A percentile compares a stretch with the other conserved stretches of the same genome.
phyloP scores from a whole-genome alignment of 2,797 vertebrate species.

The Acrossocheilus wenchowensis region DNA sequence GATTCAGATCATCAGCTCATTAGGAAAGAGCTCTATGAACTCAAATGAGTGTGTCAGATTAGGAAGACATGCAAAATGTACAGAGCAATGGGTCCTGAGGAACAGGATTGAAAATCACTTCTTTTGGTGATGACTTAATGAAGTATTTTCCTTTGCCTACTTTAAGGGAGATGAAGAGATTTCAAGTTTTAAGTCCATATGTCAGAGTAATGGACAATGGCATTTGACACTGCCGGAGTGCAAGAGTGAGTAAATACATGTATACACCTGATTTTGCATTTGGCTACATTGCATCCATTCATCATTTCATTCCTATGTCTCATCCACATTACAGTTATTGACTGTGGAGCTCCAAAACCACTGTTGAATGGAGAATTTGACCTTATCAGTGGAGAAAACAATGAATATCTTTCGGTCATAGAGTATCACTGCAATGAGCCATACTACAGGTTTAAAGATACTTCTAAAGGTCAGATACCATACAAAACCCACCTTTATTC shows the following conservation, averaged over 20 bases:
- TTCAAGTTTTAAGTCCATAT: slow-evolving; percentile 77
- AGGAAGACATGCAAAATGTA: too few relatives aligned
- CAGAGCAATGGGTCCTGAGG: too few relatives aligned
- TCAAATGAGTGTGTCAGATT: too few relatives aligned
- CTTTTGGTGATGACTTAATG: background rate
- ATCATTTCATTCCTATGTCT: background rate
- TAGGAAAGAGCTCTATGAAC: too few relatives aligned
- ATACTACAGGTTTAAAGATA: slow-evolving; percentile 64
- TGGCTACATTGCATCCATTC: background rate
- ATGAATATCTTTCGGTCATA: slow-evolving; percentile 74
- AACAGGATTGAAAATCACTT: too few relatives aligned
- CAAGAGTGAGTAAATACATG: slow-evolving; percentile 73
- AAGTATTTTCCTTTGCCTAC: background rate
- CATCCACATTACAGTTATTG: slow-evolving; percentile 68
- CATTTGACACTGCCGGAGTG: slow-evolving; percentile 80
- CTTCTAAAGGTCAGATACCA: slow-evolving; percentile 31
- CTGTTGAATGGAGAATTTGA: slow-evolving; percentile 72
- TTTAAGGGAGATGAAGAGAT: slow-evolving; percentile 60
- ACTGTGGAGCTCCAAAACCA: slow-evolving; percentile 73
- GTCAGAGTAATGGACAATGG: slow-evolving; percentile 81
- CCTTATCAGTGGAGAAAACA: slow-evolving; percentile 69
- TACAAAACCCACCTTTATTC: background rate
- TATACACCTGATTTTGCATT: background rate
- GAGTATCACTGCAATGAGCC: slow-evolving; percentile 76
- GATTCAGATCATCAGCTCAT: too few relatives aligned